Evolutionary conservation across 2,797 vertebrate genomes (phyloP).

Genomic region (Pseudomugil gertrudae): DNA sequence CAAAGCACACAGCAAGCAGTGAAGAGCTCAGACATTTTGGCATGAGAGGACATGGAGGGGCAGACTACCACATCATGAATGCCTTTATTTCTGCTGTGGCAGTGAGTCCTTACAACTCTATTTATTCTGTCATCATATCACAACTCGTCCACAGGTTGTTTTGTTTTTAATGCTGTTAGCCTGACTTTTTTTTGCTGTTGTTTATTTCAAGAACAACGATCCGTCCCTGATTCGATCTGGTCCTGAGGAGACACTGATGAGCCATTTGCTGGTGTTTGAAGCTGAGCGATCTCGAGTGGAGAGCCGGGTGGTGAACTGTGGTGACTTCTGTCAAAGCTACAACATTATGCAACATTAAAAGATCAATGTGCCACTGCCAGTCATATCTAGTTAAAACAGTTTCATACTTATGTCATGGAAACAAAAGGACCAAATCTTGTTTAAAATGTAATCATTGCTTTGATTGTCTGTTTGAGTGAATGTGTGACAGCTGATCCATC

Average conservation of each 20-base stretch:
- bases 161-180: not conserved
- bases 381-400: not conserved
- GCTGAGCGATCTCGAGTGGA: slow-evolving; percentile 84
- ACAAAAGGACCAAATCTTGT: not conserved
- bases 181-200: not conserved
- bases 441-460: not conserved
- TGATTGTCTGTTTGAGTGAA: not conserved
- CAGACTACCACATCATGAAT: slow-evolving; percentile 84
- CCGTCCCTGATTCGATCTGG: slow-evolving; percentile 80
- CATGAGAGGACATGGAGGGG: slow-evolving; percentile 74
- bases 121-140: not conserved
- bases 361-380: no score
- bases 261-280: slow-evolving; percentile 87
- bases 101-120: slow-evolving; percentile 69
- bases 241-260: slow-evolving; percentile 82
- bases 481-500: not conserved
- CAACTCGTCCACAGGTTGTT: no score
- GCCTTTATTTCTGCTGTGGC: slow-evolving; percentile 84
- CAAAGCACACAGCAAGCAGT: slow-evolving; percentile 48
- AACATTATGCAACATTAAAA: not conserved
- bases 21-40: slow-evolving; percentile 23
- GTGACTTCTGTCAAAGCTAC: slow-evolving; percentile 15
- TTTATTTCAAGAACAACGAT: slow-evolving; percentile 74
- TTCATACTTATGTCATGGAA: not conserved
- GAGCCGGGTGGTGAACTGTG: slow-evolving; percentile 77